These are phyloP conservation scores for Trachelus iudaicus DNA, from an alignment of 2,888 invertebrate genomes.

Conservation along the genomic window DNA sequence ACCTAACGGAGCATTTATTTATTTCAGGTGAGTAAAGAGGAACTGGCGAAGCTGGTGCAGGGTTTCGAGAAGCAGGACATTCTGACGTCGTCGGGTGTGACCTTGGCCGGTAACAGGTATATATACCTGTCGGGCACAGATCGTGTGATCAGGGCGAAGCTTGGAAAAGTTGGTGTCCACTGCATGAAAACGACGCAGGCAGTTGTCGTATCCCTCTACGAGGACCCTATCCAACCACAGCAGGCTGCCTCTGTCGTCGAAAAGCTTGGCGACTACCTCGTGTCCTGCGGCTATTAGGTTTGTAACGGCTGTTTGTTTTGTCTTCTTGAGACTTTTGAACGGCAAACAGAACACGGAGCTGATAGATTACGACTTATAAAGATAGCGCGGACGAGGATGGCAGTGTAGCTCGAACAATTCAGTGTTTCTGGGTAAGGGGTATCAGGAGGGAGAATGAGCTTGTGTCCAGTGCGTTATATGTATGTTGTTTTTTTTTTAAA, in stretches of 20 bases:
- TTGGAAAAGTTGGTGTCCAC: conserved; percentile 93
- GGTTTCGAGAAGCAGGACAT: conserved; percentile 92
- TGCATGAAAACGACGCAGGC: conserved; percentile 97
- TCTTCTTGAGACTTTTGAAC: background rate
- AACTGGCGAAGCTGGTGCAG: conserved; percentile 88
- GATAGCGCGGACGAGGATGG: background rate
- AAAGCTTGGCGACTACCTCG: conserved; percentile 97
- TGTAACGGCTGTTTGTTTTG: conserved; percentile 29
- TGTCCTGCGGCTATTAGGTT: conserved; percentile 94
- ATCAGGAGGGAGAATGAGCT: too few relatives aligned
- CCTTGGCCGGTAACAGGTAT: conserved; percentile 92
- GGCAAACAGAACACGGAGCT: background rate
- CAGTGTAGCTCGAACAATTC: too few relatives aligned
- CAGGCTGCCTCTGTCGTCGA: conserved; percentile 96
- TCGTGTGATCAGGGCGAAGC: conserved; percentile 92
- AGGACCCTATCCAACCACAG: conserved; percentile 96
- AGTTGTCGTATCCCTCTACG: conserved; percentile 93
- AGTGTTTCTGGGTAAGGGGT: too few relatives aligned
- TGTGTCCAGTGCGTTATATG: background rate
- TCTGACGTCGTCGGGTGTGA: conserved; percentile 90
- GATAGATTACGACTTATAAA: background rate
- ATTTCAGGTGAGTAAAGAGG: conserved; percentile 88
- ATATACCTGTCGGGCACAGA: conserved; percentile 96
- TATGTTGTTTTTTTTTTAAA: too few relatives aligned
- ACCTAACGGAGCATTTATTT: background rate